Evolutionary conservation across 1,140 invertebrate genomes (phyloP), one percentile per base, ranked within the genome.

Genomic region (Aphelinus atriplicis): DNA sequence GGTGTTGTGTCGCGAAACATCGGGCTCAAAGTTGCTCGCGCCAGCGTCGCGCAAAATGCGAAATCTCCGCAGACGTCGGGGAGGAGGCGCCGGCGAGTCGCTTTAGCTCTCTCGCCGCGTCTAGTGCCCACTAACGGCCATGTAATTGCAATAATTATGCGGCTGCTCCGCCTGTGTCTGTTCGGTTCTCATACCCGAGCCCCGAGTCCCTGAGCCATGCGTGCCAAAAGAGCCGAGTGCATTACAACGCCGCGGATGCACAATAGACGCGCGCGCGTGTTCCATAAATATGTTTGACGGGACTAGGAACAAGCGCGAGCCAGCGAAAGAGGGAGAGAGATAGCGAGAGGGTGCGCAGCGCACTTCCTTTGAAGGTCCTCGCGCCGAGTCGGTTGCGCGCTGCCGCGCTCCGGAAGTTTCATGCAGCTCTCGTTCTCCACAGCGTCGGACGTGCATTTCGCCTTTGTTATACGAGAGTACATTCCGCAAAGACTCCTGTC

Each of bases 401-500:
- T 9, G 9, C 42, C 3, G 9, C 47, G 48, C 55, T 43, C 45
- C 53, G 66, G 66, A 68, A 68, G 66, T 73, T 73, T 73, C 58
- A 75, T 60, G 63, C 62, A 57, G 70, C 62, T 57, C 53, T 65
- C 70, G 51, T 65, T 57, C 53, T 53, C 64, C 62, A 2, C 3
- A 43, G 50, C 45, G 45, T 65, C 62, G 53, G 62, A 64, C 61
- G 70, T 65, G 61, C 51, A 60, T 67, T 67, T 65, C 48, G 68
- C 74, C 63, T 71, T 76, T 71, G 69, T 67, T 76, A 66, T 48
- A 66, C 63, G 57, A 71, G 57, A 60, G 55, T 71, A 71, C 74
- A 76, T 76, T 76, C 74, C 74, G 63, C 50, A 76, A 76, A 71
- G 64, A 76, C 61, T 75, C 70, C 51, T 65, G 46, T 75, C 61